phyloP scores from a whole-genome alignment of 2,888 invertebrate species.

The Lithophane leautieri region DNA sequence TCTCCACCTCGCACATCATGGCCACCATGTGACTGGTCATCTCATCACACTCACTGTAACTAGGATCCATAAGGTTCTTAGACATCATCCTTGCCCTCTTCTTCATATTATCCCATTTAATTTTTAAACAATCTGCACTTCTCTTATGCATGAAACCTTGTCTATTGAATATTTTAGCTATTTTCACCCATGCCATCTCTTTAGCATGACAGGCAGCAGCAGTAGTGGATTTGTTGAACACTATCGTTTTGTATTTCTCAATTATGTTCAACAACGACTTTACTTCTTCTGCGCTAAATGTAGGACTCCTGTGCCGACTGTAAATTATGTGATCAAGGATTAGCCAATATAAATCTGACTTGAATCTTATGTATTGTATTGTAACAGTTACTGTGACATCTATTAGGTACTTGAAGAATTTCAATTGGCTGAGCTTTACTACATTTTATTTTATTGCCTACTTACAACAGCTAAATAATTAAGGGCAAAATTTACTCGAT shows the following conservation, averaged over 20 bases:
- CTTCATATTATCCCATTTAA: conserved; percentile 85
- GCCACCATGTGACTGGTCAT: conserved; percentile 72
- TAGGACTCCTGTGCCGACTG: conserved; percentile 79
- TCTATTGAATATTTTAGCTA: conserved; percentile 79
- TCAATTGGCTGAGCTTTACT: neutral
- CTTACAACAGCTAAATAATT: neutral
- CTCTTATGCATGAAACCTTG: conserved; percentile 74
- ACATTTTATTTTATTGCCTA: neutral
- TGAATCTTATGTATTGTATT: neutral
- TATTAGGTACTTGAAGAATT: neutral
- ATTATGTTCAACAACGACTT: conserved; percentile 77
- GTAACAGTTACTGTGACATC: neutral
- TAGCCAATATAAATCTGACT: neutral
- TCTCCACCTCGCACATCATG: conserved; percentile 73
- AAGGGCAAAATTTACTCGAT: neutral
- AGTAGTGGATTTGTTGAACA: conserved; percentile 81
- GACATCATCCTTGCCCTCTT: conserved; percentile 75
- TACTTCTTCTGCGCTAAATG: conserved; percentile 78
- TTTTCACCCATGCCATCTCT: conserved; percentile 80
- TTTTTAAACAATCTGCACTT: conserved; percentile 77
- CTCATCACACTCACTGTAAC: conserved; percentile 71
- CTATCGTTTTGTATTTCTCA: conserved; percentile 77
- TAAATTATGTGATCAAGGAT: conserved; percentile 20
- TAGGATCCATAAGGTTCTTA: conserved; percentile 75
- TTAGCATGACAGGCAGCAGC: conserved; percentile 77